Base-by-base conservation (phyloP, 2,888 invertebrate genomes). In the Scaptomyza reducta region DNA sequence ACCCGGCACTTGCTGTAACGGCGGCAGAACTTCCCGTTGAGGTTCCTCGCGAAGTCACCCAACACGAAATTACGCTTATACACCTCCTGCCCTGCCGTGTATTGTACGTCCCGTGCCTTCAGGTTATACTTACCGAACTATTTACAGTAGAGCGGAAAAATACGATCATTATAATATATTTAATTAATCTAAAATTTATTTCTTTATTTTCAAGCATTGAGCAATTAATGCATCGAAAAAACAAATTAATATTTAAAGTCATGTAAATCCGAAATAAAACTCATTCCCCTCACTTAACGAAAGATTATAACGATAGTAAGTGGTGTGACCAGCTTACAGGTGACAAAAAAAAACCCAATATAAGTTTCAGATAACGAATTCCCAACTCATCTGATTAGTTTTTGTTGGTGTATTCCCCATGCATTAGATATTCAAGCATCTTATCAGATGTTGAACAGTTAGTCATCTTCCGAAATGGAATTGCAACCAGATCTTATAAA, bases 381-480 rank as follows among this genome's bases (percentile, higher is more conserved):
- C 31, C 31, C 27, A 10, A 31, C 45, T 35, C 9, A 29, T 40
- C 47, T n/a, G 10, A 47, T 57, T 25, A 14, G 33, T 47, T 63
- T 63, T 14, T 14, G 29, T 41, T 53, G 29, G 10, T 49, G 14
- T 40, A 31, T 33, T 33, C 31, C 44, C 47, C 61, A 61, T 71
- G 74, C 71, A 71, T 71, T 54, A 68, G 45, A 27, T 61, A 61
- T 71, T 61, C 69, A 71, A 57, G 68, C 69, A 50, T 41, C 61
- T 74, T 71, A 71, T 74, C 71, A 42, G 38, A 27, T 9, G 3
- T 9, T 18, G n/a, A 29, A 35, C 47, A 45, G 31, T 67, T 45
- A 40, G 69, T 68, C 74, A 68, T 56, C 60, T 73, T 27, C 22
- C n/a, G 27, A 73, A 56, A 53, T 55, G 38, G 13, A 25, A 13